phyloP scores from a whole-genome alignment of 2,888 invertebrate genomes.

The Augochlorella aurata region DNA sequence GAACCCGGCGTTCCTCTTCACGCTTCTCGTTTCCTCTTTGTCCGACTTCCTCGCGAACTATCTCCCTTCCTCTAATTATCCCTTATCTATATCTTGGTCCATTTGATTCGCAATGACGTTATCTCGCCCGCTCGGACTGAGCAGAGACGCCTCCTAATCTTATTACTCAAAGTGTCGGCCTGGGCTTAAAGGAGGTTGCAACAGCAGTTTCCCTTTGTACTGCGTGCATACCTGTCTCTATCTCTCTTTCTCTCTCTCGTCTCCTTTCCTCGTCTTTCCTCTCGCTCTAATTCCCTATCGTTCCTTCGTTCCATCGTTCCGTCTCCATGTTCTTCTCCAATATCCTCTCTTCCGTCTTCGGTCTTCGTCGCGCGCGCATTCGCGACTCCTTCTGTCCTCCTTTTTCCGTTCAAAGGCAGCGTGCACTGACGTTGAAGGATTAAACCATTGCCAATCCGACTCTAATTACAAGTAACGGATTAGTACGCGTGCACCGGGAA shows the following conservation, averaged over 20 bases:
- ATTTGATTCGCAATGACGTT: constrained; percentile 81
- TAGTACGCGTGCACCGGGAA: constrained; percentile 75
- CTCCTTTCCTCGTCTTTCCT: neutral
- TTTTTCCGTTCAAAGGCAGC: constrained; percentile 43
- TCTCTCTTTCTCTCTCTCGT: neutral
- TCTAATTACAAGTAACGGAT: constrained; percentile 81
- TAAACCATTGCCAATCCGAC: constrained; percentile 81
- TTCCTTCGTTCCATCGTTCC: constrained; percentile 41
- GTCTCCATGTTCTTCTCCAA: constrained; percentile 26
- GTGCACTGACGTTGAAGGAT: constrained; percentile 78
- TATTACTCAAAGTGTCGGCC: constrained; percentile 81
- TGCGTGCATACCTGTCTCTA: constrained; percentile 54
- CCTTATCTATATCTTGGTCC: constrained; percentile 81
- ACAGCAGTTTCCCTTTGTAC: constrained; percentile 72
- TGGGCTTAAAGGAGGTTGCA: constrained; percentile 74
- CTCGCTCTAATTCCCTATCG: constrained; percentile 26
- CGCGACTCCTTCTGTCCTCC: constrained; percentile 13
- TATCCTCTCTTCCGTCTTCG: constrained; percentile 23
- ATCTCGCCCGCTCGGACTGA: constrained; percentile 75
- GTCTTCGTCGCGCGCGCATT: constrained; percentile 12
- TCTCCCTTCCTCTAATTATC: constrained; percentile 80
- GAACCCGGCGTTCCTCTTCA: constrained; percentile 47
- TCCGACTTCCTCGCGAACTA: constrained; percentile 65
- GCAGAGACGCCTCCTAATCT: constrained; percentile 76
- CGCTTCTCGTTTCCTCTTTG: constrained; percentile 58